Percentiles rank a stretch among this genome's conserved stretches.
Conservation (phyloP, 2,797 vertebrate species). For the Peromyscus aztecus region DNA sequence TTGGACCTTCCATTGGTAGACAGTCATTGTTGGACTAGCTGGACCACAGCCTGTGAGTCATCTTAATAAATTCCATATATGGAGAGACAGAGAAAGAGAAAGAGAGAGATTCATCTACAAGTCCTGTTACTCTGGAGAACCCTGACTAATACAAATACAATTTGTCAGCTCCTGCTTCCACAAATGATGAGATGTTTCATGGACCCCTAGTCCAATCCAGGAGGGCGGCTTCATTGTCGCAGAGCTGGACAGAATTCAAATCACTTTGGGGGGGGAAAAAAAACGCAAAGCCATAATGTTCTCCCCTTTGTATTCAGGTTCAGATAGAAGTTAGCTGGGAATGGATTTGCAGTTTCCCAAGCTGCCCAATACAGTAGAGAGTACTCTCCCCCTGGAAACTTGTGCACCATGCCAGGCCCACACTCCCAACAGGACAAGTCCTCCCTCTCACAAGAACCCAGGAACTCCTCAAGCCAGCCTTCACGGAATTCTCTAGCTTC, state of each 20-base stretch:
- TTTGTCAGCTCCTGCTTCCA: slow-evolving; percentile 7
- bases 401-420: background rate
- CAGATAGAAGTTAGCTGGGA: slow-evolving; percentile 48
- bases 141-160: background rate
- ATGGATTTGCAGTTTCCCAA: slow-evolving; percentile 31
- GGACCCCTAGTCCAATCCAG: background rate
- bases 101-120: no score
- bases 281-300: slow-evolving; percentile 19
- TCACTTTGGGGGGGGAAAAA: background rate
- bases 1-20: background rate
- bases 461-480: background rate
- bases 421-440: background rate
- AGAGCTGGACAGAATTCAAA: slow-evolving; percentile 50
- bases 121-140: background rate
- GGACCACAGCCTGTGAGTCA: background rate
- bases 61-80: background rate
- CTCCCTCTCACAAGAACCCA: background rate
- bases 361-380: slow-evolving; percentile 10
- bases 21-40: background rate
- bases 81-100: no score
- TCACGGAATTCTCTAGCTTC: background rate
- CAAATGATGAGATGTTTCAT: background rate
- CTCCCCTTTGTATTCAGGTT: background rate
- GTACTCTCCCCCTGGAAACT: background rate
- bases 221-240: slow-evolving; percentile 14